phyloP scores from a whole-genome alignment of 2,797 vertebrate species.

The Sarcophilus harrisii region DNA sequence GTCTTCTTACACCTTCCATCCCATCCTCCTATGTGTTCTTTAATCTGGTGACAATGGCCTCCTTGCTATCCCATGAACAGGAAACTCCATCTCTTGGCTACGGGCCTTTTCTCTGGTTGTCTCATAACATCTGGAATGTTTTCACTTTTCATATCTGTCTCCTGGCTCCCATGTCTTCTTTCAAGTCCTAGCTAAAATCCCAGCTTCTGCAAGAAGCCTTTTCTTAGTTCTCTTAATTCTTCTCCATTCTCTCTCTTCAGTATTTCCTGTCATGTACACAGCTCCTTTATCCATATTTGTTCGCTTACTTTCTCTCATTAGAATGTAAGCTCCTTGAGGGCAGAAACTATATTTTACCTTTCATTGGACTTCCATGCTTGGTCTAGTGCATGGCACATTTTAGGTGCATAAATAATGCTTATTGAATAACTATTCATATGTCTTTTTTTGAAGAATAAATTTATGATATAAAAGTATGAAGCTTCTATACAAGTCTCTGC shows the following conservation, averaged over 20 bases:
- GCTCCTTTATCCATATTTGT: not conserved
- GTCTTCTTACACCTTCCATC: not conserved
- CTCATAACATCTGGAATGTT: not conserved
- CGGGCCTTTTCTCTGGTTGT: not conserved
- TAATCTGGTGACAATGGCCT: not conserved
- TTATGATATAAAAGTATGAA: not conserved
- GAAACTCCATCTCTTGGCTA: not conserved
- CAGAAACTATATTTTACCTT: not conserved
- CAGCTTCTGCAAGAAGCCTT: not conserved
- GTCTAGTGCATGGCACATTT: not conserved
- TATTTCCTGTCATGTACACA: not conserved
- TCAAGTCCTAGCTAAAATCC: not conserved
- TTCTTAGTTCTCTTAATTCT: not conserved
- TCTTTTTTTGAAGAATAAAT: not conserved
- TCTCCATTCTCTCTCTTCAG: not conserved
- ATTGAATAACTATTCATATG: not conserved
- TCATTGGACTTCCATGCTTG: not conserved
- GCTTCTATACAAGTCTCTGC: not conserved
- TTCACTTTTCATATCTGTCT: not conserved
- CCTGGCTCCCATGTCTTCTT: not conserved
- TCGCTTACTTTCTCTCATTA: not conserved
- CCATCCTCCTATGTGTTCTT: not conserved
- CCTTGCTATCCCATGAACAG: not conserved
- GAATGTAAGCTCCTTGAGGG: not conserved
- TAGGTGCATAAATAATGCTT: not conserved